Conservation (phyloP, 2,797 vertebrate genomes). For the Calcarius lapponicus region DNA sequence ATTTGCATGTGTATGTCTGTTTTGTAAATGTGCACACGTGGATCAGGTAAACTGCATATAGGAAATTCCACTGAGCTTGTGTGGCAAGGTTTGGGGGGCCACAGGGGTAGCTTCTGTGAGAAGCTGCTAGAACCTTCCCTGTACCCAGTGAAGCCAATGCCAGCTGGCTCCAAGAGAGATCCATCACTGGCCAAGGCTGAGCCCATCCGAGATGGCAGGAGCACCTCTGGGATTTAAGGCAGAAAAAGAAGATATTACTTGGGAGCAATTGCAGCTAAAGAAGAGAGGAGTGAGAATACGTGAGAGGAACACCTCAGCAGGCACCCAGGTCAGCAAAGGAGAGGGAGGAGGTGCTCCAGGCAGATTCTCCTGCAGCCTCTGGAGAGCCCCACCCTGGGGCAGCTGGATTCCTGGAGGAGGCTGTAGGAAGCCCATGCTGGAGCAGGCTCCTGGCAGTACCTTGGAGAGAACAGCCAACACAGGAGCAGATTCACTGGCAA, state of each 20-base stretch:
- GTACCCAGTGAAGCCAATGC: background rate
- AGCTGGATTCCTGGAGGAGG: background rate
- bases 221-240: background rate
- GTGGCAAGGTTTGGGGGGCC: background rate
- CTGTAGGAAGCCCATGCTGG: background rate
- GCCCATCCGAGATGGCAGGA: accelerated
- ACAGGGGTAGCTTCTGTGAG: background rate
- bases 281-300: background rate
- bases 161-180: background rate
- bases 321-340: background rate
- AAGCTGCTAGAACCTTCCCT: background rate
- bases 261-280: background rate
- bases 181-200: background rate
- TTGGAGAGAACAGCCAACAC: background rate
- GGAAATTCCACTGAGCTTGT: background rate
- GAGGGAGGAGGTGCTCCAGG: background rate
- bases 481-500: background rate
- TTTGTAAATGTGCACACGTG: accelerated
- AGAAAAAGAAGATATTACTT: background rate
- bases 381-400: background rate
- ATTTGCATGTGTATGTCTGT: background rate
- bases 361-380: background rate
- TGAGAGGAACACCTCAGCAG: background rate
- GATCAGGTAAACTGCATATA: background rate
- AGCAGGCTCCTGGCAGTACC: background rate